phyloP scores from a whole-genome alignment of 2,888 invertebrate species.

The Lochmaea crataegi region DNA sequence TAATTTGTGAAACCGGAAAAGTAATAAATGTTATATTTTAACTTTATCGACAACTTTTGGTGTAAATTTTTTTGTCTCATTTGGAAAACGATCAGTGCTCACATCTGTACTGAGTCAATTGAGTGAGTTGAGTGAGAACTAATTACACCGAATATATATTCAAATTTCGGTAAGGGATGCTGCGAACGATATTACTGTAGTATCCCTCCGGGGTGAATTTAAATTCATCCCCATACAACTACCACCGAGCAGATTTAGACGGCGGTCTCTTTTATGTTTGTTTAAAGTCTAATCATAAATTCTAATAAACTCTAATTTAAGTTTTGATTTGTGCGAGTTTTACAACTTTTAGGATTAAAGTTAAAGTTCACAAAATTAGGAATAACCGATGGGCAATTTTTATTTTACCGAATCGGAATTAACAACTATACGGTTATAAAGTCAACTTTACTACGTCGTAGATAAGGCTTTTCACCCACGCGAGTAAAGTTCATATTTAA shows the following conservation, averaged over 20 bases:
- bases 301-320: constrained; percentile 11
- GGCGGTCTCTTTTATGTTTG: constrained; percentile 32
- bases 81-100: not conserved
- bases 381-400: not conserved
- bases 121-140: constrained; percentile 40
- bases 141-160: constrained; percentile 38
- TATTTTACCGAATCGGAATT: no score
- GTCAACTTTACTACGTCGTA: not conserved
- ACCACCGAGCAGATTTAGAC: constrained; percentile 20
- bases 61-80: not conserved
- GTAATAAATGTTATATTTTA: no score
- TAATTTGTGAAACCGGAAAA: no score
- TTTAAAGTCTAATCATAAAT: constrained; percentile 25
- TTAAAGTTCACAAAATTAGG: not conserved
- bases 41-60: no score
- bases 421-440: not conserved
- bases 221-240: constrained; percentile 36
- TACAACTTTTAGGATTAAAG: not conserved
- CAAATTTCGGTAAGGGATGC: constrained; percentile 29
- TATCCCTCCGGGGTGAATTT: constrained; percentile 39
- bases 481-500: constrained; percentile 2
- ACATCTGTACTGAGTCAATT: constrained; percentile 28
- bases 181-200: constrained; percentile 36
- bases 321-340: constrained; percentile 1
- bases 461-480: not conserved